Conservation (phyloP, 2,113 vertebrate species). For the Pleuronectes platessa region DNA sequence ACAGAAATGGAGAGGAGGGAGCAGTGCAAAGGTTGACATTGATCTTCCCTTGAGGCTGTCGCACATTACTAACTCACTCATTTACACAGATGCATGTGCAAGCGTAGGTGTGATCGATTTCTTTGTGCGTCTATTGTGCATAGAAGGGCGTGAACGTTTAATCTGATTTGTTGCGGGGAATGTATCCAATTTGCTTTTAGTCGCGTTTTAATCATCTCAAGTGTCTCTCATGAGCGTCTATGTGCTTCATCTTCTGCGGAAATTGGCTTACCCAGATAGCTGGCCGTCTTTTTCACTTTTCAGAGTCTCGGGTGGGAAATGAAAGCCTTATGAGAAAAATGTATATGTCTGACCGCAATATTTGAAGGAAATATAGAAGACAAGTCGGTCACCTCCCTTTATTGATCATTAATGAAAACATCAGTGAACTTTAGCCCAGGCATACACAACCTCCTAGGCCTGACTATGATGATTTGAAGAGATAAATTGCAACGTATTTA, state of each 20-base stretch:
- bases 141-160: neutral
- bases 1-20: slow-evolving; percentile 26
- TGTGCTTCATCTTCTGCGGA: neutral
- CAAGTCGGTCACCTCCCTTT: neutral
- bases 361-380: neutral
- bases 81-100: neutral
- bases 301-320: neutral
- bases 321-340: neutral
- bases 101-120: neutral
- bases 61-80: slow-evolving; percentile 35
- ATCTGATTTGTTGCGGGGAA: slow-evolving; percentile 1
- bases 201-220: slow-evolving; percentile 30
- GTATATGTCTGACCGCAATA: neutral
- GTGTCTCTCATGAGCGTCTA: slow-evolving; percentile 7
- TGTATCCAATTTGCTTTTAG: slow-evolving; percentile 10
- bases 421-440: neutral
- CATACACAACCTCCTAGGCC: neutral
- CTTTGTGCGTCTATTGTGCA: neutral
- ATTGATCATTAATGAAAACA: neutral
- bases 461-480: no score
- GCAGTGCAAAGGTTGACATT: slow-evolving; percentile 17
- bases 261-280: slow-evolving; percentile 15
- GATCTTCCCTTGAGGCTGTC: slow-evolving; percentile 31
- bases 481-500: neutral
- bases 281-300: neutral